Evolutionary conservation across 92 coral and sea anemone species (phyloP), one percentile per base, ranked within the genome.

Genomic region (Metridium senile): DNA sequence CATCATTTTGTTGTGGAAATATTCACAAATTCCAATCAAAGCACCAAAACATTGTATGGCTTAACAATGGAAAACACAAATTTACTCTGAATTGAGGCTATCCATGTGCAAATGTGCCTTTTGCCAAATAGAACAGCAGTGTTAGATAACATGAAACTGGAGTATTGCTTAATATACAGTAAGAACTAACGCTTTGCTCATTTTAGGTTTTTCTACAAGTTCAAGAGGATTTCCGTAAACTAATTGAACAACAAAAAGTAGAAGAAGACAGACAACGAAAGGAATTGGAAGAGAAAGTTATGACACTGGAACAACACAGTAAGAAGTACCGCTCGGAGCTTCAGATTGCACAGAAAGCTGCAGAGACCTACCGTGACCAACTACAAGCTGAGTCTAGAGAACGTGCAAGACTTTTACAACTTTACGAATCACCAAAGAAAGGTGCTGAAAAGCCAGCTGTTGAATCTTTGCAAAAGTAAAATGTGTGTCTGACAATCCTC

Each of bases 291-390:
- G 99, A 85, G n/a, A 96, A 89, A 59, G 81, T 96, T 29, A 67
- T 87, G 33, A 86, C 92, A 58, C 71, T 93, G 39, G 98, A 91
- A 13, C 83, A 92, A 47, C 97, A 95, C 84, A 95, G 96, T 62
- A 87, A 89, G 75, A 96, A 96, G 39, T 96, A 87, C 43, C 96
- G 93, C 52, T 84, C 90, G 3, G 97, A 96, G 79, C 87, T 96
- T 26, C 93, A 89, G 72, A 87, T 84, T 45, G 99, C 99, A 28
- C 99, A 96, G 86, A 86, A 89, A 61, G 91, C 95, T 47, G 99
- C 99, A 8, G 97, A 96, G 77, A 77, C 84, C 29, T 96, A 96
- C 74, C 87, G 89, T 61, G 97, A 91, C 17, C 89, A 86, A 9
- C 93, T 96, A 7, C 97, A 96, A 75, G 91, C 88, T 1, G 97